phyloP scores from a whole-genome alignment of 1,140 invertebrate species.

The Asbolus verrucosus region DNA sequence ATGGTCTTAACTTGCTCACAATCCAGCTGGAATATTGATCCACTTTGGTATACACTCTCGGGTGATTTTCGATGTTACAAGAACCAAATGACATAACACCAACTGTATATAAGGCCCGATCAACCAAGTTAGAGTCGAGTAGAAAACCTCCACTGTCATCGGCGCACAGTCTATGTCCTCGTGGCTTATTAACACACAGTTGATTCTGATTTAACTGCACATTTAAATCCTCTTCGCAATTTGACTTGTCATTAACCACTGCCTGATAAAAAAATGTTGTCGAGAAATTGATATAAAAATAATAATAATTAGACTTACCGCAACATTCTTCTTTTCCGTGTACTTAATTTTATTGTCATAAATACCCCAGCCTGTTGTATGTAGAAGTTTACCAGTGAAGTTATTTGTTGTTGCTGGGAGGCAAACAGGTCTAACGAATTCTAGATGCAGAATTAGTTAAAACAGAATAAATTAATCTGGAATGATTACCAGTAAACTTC shows the following conservation, averaged over 20 bases:
- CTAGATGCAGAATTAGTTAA: neutral
- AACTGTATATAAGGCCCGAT: no score
- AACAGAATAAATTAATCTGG: neutral
- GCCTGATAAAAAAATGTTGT: neutral
- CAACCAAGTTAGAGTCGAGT: no score
- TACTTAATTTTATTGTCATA: conserved; percentile 68
- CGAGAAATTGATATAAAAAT: neutral
- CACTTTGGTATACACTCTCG: neutral
- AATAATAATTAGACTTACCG: no score
- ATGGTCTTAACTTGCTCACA: neutral
- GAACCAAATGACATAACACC: neutral
- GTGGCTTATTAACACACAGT: neutral
- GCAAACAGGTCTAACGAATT: neutral
- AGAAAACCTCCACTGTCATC: neutral
- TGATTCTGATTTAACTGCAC: neutral
- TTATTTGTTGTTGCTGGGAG: neutral
- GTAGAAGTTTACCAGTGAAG: conserved; percentile 67
- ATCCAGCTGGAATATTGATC: neutral
- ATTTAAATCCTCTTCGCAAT: neutral
- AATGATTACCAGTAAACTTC: neutral
- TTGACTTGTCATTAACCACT: neutral
- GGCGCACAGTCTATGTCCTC: no score
- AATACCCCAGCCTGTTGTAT: conserved; percentile 84
- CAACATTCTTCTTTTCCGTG: no score
- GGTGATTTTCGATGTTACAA: neutral